Evolutionary conservation across 2,797 vertebrate species (phyloP).

Genomic region (Phalloptychus januarius): DNA sequence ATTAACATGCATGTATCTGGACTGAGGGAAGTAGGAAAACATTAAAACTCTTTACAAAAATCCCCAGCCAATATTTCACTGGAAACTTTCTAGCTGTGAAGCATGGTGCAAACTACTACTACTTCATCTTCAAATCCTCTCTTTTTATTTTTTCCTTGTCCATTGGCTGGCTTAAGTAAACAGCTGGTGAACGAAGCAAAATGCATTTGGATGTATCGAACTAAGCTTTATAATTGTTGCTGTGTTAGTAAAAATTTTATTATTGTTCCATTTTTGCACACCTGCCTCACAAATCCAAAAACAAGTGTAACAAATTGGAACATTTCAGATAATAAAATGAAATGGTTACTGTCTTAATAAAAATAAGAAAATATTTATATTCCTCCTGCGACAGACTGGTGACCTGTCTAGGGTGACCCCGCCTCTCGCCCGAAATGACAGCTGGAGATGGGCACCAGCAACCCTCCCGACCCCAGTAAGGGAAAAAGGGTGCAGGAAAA

Average conservation of each 20-base stretch:
- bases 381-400: no score
- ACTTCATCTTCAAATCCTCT: neutral
- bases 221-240: neutral
- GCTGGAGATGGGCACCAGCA: no score
- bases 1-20: neutral
- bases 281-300: neutral
- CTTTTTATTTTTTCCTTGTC: neutral
- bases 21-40: neutral
- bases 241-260: neutral
- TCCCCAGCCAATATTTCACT: neutral
- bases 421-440: no score
- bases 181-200: neutral
- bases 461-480: no score
- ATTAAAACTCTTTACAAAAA: neutral
- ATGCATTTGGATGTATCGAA: neutral
- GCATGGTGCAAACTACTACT: neutral
- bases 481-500: no score
- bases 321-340: neutral
- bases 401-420: no score
- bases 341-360: neutral
- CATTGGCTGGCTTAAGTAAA: neutral
- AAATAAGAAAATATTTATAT: neutral
- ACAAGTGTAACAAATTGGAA: neutral
- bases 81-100: neutral
- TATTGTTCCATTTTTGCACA: neutral